Base-by-base conservation (phyloP, 2,113 vertebrate genomes). In the Suncus etruscus region DNA sequence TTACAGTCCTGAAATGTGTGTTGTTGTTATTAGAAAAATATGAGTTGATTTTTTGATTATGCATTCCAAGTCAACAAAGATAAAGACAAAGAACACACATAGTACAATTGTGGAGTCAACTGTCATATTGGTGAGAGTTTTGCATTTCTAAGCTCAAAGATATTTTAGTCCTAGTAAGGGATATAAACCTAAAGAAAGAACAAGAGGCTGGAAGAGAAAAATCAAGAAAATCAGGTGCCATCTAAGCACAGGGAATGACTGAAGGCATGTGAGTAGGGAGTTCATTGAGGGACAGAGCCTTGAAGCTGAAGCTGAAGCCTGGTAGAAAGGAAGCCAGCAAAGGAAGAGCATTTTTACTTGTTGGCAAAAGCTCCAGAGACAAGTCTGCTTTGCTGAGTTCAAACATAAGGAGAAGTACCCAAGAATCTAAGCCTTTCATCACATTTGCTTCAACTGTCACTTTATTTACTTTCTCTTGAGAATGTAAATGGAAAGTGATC, bases 401-500 rank as follows among this genome's bases (percentile, higher is more conserved):
- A 63, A 91, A 88, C 88, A 88, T 86, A 92, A 95, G 95, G 95
- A 93, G 86, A 94, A 91, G 58, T 24, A 73, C 54, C 77, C 79
- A 74, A 83, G 81, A 94, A 93, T 83, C 61, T 58, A 50, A 87
- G 86, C 18, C 92, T 96, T 94, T 94, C 93, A 94, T 83, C 94
- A 90, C 93, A 86, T 86, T 63, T 47, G 73, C 87, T 92, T 94
- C 76, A 95, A 94, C 95, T 95, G 94, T 93, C 94, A 78, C 76
- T 93, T 75, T 87, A 77, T 91, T 86, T 79, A 91, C 77, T 96
- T 94, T 90, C 80, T 87, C 94, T 90, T 86, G 94, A 93, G 91
- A 91, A 83, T 77, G 91, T 74, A 88, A 50, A 61, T 95, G 92
- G 90, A 80, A 74, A 96, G 87, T 70, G 94, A 96, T 85, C 31